A percentile compares a stretch with the other conserved stretches of the same genome.
Evolutionary conservation across 2,797 vertebrate genomes (phyloP).

Genomic region (Chelon auratus): DNA sequence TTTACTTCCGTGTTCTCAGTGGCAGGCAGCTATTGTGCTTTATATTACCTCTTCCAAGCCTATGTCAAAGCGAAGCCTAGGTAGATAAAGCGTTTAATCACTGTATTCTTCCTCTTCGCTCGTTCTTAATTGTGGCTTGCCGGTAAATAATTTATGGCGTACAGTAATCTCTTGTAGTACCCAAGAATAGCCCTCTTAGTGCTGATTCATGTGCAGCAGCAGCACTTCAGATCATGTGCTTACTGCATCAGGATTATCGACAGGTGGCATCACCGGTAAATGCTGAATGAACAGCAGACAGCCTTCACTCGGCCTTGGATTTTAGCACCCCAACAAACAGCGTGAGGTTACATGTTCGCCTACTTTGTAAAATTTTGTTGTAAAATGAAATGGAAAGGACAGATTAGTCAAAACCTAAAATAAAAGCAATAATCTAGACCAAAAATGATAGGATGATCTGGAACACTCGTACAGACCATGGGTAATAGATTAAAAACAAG

Average conservation of each 20-base stretch:
- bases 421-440: neutral
- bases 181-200: conserved; percentile 67
- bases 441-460: too few relatives aligned
- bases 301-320: neutral
- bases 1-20: too few relatives aligned
- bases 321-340: conserved; percentile 2
- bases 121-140: conserved; percentile 54
- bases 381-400: neutral
- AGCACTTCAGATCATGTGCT: conserved; percentile 50
- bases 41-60: too few relatives aligned
- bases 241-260: conserved; percentile 64
- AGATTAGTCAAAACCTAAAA: neutral
- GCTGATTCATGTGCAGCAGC: conserved; percentile 68
- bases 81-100: neutral
- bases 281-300: conserved; percentile 38
- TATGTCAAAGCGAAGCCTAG: too few relatives aligned
- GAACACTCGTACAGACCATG: too few relatives aligned
- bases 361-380: neutral
- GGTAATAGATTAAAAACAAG: too few relatives aligned
- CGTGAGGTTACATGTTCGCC: neutral
- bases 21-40: too few relatives aligned
- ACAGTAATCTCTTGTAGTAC: conserved; percentile 63
- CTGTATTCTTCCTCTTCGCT: neutral
- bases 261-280: conserved; percentile 60
- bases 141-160: conserved; percentile 78